phyloP scores from a whole-genome alignment of 2,113 vertebrate species.

The Rissa tridactyla region DNA sequence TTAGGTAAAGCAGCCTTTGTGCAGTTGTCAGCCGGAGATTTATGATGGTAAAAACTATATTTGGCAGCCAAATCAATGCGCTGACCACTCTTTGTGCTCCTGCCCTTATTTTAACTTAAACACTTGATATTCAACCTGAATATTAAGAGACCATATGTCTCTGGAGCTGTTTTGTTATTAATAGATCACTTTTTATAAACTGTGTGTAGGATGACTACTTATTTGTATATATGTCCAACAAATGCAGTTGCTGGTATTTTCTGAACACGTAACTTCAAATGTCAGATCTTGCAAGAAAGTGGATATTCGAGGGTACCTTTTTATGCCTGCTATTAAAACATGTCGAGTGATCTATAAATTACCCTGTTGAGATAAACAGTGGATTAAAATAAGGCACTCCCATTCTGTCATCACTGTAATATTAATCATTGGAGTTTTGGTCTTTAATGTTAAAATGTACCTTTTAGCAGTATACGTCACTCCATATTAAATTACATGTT shows the following conservation, averaged over 20 bases:
- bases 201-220: slow-evolving; percentile 69
- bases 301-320: slow-evolving; percentile 73
- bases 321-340: slow-evolving; percentile 82
- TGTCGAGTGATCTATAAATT: slow-evolving; percentile 85
- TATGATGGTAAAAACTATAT: slow-evolving; percentile 92
- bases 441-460: slow-evolving; percentile 80
- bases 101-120: slow-evolving; percentile 88
- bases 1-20: slow-evolving; percentile 89
- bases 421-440: slow-evolving; percentile 77
- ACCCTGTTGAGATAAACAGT: slow-evolving; percentile 80
- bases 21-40: slow-evolving; percentile 92
- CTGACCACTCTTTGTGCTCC: slow-evolving; percentile 81
- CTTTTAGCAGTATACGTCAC: slow-evolving; percentile 78
- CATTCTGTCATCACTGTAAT: slow-evolving; percentile 79
- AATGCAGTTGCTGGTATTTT: slow-evolving; percentile 72
- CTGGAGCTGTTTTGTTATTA: slow-evolving; percentile 77
- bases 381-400: slow-evolving; percentile 80
- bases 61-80: slow-evolving; percentile 89
- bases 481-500: slow-evolving; percentile 77
- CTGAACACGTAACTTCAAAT: slow-evolving; percentile 70
- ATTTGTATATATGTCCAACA: slow-evolving; percentile 75
- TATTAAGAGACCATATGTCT: slow-evolving; percentile 74
- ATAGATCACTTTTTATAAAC: slow-evolving; percentile 83
- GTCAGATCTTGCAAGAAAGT: slow-evolving; percentile 73
- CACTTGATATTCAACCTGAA: slow-evolving; percentile 80